Evolutionary conservation across 1,140 invertebrate species (phyloP).

Genomic region (Parasteatoda tepidariorum): DNA sequence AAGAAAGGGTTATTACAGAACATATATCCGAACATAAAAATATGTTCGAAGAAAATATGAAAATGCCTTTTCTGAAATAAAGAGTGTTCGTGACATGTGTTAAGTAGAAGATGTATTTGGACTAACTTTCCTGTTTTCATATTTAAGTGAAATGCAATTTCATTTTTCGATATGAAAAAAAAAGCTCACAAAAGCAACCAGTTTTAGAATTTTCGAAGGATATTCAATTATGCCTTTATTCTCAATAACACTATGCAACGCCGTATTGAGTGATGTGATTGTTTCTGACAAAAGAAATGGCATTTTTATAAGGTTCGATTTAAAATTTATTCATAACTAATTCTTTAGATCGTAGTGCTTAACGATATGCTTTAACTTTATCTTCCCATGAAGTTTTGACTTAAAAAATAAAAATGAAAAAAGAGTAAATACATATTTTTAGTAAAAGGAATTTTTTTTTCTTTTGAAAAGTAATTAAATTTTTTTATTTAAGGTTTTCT

Average conservation of each 20-base stretch:
- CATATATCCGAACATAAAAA: conserved; percentile 2
- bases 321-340: too few species aligned
- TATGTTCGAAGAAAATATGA: not conserved
- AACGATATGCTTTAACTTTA: not conserved
- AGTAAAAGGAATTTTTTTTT: not conserved
- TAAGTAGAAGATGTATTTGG: conserved; percentile 9
- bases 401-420: not conserved
- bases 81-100: conserved; percentile 10
- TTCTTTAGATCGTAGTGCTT: too few species aligned
- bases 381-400: not conserved
- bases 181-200: too few species aligned
- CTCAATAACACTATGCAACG: too few species aligned
- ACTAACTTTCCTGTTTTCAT: not conserved
- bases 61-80: not conserved
- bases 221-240: too few species aligned
- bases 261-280: too few species aligned
- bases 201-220: too few species aligned
- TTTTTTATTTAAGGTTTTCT: not conserved
- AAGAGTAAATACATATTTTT: not conserved
- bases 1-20: conserved; percentile 24
- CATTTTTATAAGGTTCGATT: too few species aligned
- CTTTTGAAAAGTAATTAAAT: not conserved
- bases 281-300: too few species aligned
- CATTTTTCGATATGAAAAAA: not conserved
- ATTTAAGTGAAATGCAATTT: not conserved